Base-by-base conservation (phyloP, 2,888 invertebrate species). In the Timema cristinae region DNA sequence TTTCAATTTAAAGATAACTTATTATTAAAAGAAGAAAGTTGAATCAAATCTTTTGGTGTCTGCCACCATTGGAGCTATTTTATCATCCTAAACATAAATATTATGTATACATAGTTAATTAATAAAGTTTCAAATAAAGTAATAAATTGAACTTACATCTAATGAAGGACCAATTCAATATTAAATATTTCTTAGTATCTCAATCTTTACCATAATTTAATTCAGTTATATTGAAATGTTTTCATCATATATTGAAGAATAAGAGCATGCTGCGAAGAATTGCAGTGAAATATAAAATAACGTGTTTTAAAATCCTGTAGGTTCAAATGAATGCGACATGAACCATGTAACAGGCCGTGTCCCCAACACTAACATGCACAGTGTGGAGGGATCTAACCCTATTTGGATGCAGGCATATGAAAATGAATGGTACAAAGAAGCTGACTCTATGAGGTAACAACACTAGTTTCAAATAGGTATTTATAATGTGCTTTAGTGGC, bases 321-420 rank as follows among this genome's bases (percentile, higher is more conserved):
- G 74, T 15, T 75, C 72, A 51, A 75, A 73, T 75, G 74, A 72
- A 69, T 73, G 72, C 0, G 75, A 72, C 13, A 54, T 75, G 66
- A 71, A 72, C 56, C 74, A 61, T 48, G 72, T 66, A 9, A 72
- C 73, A 6, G 74, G 74, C 15, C 50, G 72, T 52, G 74, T 95
- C 4, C 96, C 96, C 2, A 96, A 96, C 80, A 96, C 96, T 9
- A 96, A 96, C 82, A 94, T 95, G 79, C 95, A 96, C 82, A 95
- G 94, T 79, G 90, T 92, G 70, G 94, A 95, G 81, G 95, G 95
- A 13, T 94, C 95, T 9, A 96, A 96, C 84, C 96, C 96, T 0
- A 95, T 96, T 78, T 96, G 96, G 96, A 88, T 95, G 80, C 93
- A 94, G 80, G 94, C 95, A 2, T 95, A 95, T 80, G 95, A 95